phyloP scores from a whole-genome alignment of 2,797 vertebrate species.

The Pogoniulus pusillus region DNA sequence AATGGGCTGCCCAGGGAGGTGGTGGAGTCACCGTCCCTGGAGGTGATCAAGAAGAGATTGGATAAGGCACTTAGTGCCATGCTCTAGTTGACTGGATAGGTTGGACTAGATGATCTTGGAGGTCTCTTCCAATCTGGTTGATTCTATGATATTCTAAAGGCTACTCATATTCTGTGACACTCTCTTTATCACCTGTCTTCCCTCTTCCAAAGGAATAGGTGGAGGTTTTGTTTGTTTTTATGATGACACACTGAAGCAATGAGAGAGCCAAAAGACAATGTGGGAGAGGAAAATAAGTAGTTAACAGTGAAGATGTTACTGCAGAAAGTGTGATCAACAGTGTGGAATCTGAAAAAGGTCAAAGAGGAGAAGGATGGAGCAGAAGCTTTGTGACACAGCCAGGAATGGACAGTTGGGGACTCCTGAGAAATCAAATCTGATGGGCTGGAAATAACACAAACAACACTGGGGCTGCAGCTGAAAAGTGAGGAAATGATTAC shows the following conservation, averaged over 20 bases:
- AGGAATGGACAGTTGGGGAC: background rate
- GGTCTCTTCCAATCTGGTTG: no score
- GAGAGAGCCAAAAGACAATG: background rate
- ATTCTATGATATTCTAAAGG: no score
- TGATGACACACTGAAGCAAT: background rate
- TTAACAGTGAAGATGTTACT: background rate
- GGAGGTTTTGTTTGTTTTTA: background rate
- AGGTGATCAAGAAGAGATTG: no score
- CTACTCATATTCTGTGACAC: no score
- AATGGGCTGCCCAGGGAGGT: no score
- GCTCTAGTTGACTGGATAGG: no score
- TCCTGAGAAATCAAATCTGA: background rate
- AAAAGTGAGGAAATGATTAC: background rate
- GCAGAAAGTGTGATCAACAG: background rate
- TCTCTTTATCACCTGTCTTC: background rate
- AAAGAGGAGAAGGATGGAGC: background rate
- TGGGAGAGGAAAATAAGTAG: background rate
- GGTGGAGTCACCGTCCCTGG: no score
- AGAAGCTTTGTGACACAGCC: background rate
- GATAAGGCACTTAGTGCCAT: no score
- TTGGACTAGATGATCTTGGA: no score
- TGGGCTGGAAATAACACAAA: background rate
- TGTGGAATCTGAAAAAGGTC: background rate
- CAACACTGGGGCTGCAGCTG: background rate
- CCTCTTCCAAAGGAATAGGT: background rate